Conservation (phyloP, 2,113 vertebrate genomes). For the Australoheros scitulus region DNA sequence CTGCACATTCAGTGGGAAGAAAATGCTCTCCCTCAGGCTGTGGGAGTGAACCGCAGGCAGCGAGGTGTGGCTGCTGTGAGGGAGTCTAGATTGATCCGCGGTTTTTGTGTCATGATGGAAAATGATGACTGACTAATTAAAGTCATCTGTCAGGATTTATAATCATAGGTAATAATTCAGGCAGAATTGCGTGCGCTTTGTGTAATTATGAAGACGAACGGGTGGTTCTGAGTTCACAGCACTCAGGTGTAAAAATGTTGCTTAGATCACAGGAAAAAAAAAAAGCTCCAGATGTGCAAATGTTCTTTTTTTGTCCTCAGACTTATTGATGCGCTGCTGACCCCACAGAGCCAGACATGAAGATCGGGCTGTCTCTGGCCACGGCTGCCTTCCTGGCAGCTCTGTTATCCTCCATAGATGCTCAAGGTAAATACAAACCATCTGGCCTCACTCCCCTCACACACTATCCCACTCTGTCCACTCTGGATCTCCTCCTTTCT, state of each 20-base stretch:
- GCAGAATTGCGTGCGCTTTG: background rate
- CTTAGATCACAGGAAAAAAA: background rate
- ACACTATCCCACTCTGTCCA: conserved; percentile 27
- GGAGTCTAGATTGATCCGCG: conserved; percentile 18
- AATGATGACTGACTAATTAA: background rate
- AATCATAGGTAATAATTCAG: background rate
- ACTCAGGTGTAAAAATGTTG: background rate
- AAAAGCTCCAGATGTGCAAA: background rate
- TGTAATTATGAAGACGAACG: background rate
- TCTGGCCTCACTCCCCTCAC: conserved; percentile 24
- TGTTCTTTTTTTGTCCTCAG: conserved; percentile 75
- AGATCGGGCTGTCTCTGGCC: conserved; percentile 87
- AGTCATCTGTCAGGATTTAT: background rate
- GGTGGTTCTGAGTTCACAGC: background rate
- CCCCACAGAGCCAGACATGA: conserved; percentile 84
- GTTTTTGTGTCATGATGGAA: background rate
- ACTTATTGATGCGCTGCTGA: conserved; percentile 92
- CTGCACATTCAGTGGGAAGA: background rate
- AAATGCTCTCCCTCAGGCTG: background rate
- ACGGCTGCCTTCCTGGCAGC: conserved; percentile 85
- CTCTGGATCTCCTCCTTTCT: conserved; percentile 23
- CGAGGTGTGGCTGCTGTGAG: conserved; percentile 60
- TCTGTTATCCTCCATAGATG: conserved; percentile 87
- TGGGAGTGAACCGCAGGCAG: conserved; percentile 28
- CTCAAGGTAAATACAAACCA: conserved; percentile 89